A percentile compares a stretch with the other conserved stretches of the same genome.
Conservation (phyloP, 2,888 invertebrate genomes). For the Nycteola revayana region DNA sequence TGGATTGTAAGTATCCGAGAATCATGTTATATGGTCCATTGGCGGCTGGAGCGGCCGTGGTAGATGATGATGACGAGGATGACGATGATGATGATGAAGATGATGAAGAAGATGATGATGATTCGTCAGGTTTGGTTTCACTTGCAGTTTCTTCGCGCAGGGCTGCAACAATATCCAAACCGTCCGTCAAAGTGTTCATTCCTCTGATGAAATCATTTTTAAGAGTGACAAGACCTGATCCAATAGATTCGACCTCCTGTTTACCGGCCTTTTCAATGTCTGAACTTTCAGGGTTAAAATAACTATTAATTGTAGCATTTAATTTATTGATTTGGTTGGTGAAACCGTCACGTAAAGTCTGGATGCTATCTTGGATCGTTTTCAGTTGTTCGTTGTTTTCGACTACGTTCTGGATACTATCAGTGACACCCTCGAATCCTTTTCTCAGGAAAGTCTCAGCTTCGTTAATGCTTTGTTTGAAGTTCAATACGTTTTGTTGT, state of each 20-base stretch:
- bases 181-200: constrained; percentile 50
- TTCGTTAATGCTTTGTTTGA: constrained; percentile 52
- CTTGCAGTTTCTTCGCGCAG: constrained; percentile 44
- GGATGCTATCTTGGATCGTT: constrained; percentile 48
- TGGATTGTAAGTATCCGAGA: no score
- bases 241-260: constrained; percentile 35
- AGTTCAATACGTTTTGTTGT: constrained; percentile 38
- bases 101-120: constrained; percentile 7
- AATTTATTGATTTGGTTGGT: constrained; percentile 52
- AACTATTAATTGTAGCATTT: constrained; percentile 48
- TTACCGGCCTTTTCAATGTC: constrained; percentile 20
- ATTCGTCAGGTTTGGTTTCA: constrained; percentile 1
- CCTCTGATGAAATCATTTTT: constrained; percentile 54
- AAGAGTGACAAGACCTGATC: constrained; percentile 42
- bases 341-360: constrained; percentile 50
- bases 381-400: constrained; percentile 48
- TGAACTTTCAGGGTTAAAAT: constrained; percentile 35
- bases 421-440: constrained; percentile 48
- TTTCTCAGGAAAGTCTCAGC: constrained; percentile 42
- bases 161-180: constrained; percentile 47
- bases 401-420: constrained; percentile 53
- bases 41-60: neutral
- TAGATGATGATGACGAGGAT: no score
- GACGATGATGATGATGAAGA: no score
- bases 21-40: no score